Evolutionary conservation across 1,140 invertebrate species (phyloP).

Genomic region (Drosophila fuyamai): DNA sequence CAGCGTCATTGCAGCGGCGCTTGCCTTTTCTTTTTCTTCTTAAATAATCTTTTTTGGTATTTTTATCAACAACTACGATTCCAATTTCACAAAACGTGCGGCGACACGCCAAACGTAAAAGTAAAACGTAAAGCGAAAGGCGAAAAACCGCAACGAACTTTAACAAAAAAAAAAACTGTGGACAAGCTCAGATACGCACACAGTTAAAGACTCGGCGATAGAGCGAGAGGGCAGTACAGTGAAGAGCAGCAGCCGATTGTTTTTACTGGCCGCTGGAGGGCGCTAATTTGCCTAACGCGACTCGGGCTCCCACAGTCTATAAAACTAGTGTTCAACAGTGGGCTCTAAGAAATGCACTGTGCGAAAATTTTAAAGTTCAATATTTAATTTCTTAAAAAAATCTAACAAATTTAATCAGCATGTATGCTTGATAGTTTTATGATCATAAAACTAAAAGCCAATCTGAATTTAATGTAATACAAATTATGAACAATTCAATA

Average conservation of each 20-base stretch:
- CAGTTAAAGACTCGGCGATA: constrained; percentile 7
- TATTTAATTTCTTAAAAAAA: too few relatives aligned
- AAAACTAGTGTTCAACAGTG: constrained; percentile 39
- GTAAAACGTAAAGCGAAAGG: constrained; percentile 24
- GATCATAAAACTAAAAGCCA: too few relatives aligned
- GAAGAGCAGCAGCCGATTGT: constrained; percentile 62
- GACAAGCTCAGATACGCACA: constrained; percentile 8
- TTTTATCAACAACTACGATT: constrained; percentile 39
- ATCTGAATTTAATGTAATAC: too few relatives aligned
- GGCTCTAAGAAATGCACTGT: background rate
- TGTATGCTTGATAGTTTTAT: too few relatives aligned
- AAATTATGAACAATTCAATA: too few relatives aligned
- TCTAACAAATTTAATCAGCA: too few relatives aligned
- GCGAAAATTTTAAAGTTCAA: too few relatives aligned
- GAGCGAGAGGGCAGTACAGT: constrained; percentile 15
- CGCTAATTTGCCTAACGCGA: constrained; percentile 73
- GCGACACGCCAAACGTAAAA: constrained; percentile 54
- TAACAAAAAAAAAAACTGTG: constrained; percentile 21
- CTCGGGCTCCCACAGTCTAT: constrained; percentile 22
- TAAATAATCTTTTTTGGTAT: constrained; percentile 20
- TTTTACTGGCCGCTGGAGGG: constrained; percentile 70
- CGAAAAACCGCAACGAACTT: constrained; percentile 47
- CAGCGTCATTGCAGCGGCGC: constrained; percentile 80
- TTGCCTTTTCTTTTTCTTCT: constrained; percentile 29
- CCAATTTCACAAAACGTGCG: constrained; percentile 65